Conservation (phyloP, 2,888 invertebrate genomes). For the Apocheima hispidaria region DNA sequence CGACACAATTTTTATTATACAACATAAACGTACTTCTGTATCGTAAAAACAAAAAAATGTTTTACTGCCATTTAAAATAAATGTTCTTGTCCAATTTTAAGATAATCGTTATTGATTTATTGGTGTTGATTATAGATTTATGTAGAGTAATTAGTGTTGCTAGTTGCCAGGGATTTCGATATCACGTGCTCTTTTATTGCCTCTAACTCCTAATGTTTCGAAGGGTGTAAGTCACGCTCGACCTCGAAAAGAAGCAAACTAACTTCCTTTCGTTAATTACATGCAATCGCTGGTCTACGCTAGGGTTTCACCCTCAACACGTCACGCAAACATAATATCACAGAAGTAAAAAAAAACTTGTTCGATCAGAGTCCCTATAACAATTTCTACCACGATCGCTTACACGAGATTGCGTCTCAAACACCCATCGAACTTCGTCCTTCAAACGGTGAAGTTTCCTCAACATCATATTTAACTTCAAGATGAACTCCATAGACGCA, state of each 20-base stretch:
- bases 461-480: slow-evolving; percentile 62
- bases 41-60: slow-evolving; percentile 18
- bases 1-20: slow-evolving; percentile 41
- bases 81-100: slow-evolving; percentile 24
- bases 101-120: slow-evolving; percentile 33
- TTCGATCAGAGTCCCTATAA: background rate
- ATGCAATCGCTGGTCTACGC: slow-evolving; percentile 68
- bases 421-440: slow-evolving; percentile 57
- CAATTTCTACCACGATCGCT: background rate
- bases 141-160: slow-evolving; percentile 52
- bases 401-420: slow-evolving; percentile 52
- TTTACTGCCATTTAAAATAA: slow-evolving; percentile 27
- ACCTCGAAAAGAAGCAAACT: slow-evolving; percentile 76
- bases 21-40: slow-evolving; percentile 19
- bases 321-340: slow-evolving; percentile 74
- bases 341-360: slow-evolving; percentile 40
- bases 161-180: slow-evolving; percentile 59
- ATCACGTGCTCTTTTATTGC: slow-evolving; percentile 72
- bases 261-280: slow-evolving; percentile 79
- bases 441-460: slow-evolving; percentile 40
- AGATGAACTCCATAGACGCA: slow-evolving; percentile 47
- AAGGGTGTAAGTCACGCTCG: slow-evolving; percentile 73
- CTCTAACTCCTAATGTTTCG: slow-evolving; percentile 66
- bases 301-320: slow-evolving; percentile 63
- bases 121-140: slow-evolving; percentile 36